Evolutionary conservation across 1,140 invertebrate species (phyloP).

Genomic region (Dendrolimus kikuchii): DNA sequence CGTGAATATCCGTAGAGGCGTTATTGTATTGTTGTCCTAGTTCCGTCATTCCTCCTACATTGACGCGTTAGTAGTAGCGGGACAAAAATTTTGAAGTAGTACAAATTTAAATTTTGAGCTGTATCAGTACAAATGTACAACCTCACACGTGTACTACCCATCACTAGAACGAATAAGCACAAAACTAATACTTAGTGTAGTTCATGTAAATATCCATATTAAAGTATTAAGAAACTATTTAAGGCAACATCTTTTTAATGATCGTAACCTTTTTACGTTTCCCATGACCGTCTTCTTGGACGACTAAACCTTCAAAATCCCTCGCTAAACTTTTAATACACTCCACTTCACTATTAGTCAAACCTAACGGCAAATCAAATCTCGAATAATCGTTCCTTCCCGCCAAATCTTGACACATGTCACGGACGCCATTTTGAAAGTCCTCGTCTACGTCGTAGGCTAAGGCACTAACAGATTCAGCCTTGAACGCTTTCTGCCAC

Average conservation of each 20-base stretch:
- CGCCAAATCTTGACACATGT: conserved; percentile 56
- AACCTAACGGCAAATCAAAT: conserved; percentile 44
- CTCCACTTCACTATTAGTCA: conserved; percentile 39
- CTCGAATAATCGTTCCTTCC: conserved; percentile 37
- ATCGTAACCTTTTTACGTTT: conserved; percentile 40
- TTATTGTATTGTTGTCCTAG: too few species aligned
- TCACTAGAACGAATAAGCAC: too few species aligned
- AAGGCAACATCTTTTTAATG: conserved; percentile 27
- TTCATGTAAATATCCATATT: too few species aligned
- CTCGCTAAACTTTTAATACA: conserved; percentile 39
- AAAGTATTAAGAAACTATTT: background rate
- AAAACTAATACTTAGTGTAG: too few species aligned
- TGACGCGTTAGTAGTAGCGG: too few species aligned
- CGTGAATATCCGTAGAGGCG: too few species aligned
- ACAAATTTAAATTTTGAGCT: too few species aligned
- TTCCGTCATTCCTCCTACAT: too few species aligned
- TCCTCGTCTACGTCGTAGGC: conserved; percentile 44
- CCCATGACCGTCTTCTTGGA: conserved; percentile 39
- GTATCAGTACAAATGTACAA: too few species aligned
- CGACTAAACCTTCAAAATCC: conserved; percentile 31
- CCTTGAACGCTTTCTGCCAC: conserved; percentile 48
- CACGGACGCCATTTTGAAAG: conserved; percentile 40
- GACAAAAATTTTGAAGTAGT: too few species aligned
- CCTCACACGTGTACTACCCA: too few species aligned
- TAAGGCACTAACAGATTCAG: conserved; percentile 26